Percentiles rank a stretch among this genome's conserved stretches.
These are phyloP conservation scores for Phoebastria nigripes DNA, from an alignment of 2,797 vertebrate species.

Conservation along the genomic window DNA sequence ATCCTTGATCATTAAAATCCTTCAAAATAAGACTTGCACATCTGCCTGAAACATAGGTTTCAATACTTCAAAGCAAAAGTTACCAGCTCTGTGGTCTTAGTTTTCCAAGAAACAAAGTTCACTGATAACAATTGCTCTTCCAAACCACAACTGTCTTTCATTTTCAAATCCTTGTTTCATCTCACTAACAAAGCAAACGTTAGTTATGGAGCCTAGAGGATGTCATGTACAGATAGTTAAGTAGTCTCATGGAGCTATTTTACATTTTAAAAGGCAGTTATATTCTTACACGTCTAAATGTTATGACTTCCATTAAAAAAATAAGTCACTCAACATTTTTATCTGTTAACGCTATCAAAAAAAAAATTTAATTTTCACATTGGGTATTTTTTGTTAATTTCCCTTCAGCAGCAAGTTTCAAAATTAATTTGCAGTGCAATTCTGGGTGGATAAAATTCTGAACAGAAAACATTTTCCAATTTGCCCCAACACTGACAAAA, in stretches of 20 bases:
- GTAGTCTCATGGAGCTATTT: constrained; percentile 2
- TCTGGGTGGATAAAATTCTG: neutral
- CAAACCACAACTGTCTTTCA: neutral
- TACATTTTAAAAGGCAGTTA: constrained; percentile 11
- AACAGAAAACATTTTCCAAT: neutral
- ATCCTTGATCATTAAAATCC: neutral
- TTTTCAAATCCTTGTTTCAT: neutral
- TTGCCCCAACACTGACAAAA: neutral
- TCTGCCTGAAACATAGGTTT: neutral
- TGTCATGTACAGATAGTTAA: neutral
- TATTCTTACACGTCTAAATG: constrained; percentile 4
- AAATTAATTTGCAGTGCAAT: neutral
- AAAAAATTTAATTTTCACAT: neutral
- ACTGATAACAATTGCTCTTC: neutral
- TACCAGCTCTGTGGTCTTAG: neutral
- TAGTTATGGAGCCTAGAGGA: neutral
- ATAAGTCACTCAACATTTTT: constrained; percentile 4
- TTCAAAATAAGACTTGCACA: neutral
- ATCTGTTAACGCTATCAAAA: neutral
- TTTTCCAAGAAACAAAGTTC: neutral
- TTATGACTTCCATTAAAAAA: constrained; percentile 20
- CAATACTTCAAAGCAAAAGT: neutral
- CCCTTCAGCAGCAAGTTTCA: neutral
- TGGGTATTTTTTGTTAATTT: neutral
- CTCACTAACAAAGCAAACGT: neutral